Evolutionary conservation across 2,113 vertebrate species (phyloP).

Genomic region (Rissa tridactyla): DNA sequence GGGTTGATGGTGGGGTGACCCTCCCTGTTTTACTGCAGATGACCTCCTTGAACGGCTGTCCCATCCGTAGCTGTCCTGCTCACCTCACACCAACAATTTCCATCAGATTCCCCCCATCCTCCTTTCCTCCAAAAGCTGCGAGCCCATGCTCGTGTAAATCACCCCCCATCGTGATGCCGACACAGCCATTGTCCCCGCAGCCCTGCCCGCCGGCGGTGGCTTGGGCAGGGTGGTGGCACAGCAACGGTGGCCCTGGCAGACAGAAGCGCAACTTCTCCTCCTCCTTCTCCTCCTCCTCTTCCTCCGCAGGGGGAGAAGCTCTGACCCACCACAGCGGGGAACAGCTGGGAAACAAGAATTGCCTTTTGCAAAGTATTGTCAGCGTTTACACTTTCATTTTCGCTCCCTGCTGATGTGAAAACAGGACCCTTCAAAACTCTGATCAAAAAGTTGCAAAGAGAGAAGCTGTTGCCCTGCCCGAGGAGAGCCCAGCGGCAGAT

Average conservation of each 20-base stretch:
- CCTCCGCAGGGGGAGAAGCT: rapidly evolving
- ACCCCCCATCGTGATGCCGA: rapidly evolving
- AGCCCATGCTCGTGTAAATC: rapidly evolving
- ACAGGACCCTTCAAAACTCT: neutral
- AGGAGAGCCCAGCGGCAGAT: neutral
- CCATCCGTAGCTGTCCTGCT: too few relatives aligned
- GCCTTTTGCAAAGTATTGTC: neutral
- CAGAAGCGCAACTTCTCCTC: neutral
- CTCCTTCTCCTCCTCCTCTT: neutral
- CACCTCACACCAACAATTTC: neutral
- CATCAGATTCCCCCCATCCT: neutral
- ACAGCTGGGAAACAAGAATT: neutral
- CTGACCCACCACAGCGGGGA: rapidly evolving
- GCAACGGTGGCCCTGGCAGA: neutral
- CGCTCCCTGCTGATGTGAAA: neutral
- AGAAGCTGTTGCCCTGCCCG: neutral
- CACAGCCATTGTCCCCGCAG: neutral
- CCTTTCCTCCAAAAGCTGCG: neutral
- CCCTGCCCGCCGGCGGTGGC: rapidly evolving
- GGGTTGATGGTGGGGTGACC: too few relatives aligned
- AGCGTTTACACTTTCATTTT: neutral
- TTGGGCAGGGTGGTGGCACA: neutral
- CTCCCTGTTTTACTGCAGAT: neutral
- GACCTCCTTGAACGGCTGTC: neutral
- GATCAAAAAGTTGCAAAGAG: neutral